phyloP scores from a whole-genome alignment of 2,888 invertebrate species.

The Colostygia pectinataria region DNA sequence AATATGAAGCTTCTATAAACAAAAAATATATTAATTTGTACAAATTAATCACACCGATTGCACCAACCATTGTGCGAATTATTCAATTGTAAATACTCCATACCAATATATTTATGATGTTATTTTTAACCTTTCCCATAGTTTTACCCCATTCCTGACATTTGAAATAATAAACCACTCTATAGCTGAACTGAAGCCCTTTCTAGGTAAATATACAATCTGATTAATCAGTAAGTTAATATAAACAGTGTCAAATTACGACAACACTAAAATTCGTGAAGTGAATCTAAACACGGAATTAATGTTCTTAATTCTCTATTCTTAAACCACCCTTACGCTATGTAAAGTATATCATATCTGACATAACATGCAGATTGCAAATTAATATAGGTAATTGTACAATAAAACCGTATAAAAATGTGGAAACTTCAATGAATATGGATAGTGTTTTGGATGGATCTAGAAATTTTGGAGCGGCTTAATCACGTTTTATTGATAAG shows the following conservation, averaged over 20 bases:
- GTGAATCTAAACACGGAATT: neutral
- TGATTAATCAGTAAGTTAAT: too few relatives aligned
- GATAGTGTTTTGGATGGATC: slow-evolving; percentile 22
- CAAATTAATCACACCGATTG: slow-evolving; percentile 16
- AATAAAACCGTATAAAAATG: too few relatives aligned
- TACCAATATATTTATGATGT: neutral
- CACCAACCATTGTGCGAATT: slow-evolving; percentile 23
- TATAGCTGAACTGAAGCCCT: too few relatives aligned
- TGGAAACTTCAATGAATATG: slow-evolving; percentile 8
- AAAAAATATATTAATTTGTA: slow-evolving; percentile 17
- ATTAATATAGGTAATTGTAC: too few relatives aligned
- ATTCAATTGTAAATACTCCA: slow-evolving; percentile 1
- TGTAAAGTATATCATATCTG: too few relatives aligned
- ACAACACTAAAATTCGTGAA: neutral
- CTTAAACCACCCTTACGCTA: too few relatives aligned
- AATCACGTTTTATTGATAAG: neutral
- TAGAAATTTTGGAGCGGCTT: slow-evolving; percentile 10
- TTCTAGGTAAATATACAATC: too few relatives aligned
- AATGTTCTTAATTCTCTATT: too few relatives aligned
- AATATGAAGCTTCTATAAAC: neutral
- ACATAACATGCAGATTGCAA: too few relatives aligned
- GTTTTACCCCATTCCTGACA: neutral
- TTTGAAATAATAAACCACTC: too few relatives aligned
- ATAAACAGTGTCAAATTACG: too few relatives aligned
- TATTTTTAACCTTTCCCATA: neutral